Evolutionary conservation across 1,140 invertebrate genomes (phyloP).

Genomic region (Cotesia chilonis): DNA sequence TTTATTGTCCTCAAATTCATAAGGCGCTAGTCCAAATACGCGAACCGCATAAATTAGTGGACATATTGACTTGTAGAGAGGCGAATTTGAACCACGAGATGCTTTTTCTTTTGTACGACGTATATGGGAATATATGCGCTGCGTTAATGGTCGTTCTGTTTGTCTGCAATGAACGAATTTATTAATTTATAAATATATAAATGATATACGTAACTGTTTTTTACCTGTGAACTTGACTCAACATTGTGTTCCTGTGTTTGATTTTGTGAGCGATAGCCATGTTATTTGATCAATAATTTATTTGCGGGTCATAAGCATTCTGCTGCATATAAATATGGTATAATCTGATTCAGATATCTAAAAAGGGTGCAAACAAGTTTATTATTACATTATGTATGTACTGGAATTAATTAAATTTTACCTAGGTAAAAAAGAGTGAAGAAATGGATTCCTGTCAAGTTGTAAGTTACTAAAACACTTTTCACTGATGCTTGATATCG

Average conservation of each 20-base stretch:
- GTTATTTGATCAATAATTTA: no score
- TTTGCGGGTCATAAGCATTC: no score
- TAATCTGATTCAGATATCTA: no score
- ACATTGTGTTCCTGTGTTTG: no score
- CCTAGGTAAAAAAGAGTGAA: background rate
- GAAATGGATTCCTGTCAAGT: background rate
- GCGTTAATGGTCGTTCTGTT: background rate
- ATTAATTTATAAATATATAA: background rate
- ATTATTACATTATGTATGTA: no score
- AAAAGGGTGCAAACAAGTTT: no score
- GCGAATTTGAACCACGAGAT: constrained; percentile 46
- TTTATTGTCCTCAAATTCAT: constrained; percentile 47
- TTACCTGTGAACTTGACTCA: no score
- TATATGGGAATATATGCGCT: background rate
- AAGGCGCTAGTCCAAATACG: constrained; percentile 57
- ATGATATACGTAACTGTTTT: no score
- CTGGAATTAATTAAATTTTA: background rate
- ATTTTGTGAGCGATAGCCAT: no score
- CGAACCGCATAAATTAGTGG: constrained; percentile 49
- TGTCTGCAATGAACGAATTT: background rate
- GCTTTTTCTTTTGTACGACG: background rate
- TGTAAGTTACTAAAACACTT: background rate
- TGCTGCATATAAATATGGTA: no score
- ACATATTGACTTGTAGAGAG: constrained; percentile 51
- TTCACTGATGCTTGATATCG: background rate